These are phyloP conservation scores for Drosophila saltans DNA, from an alignment of 1,140 invertebrate genomes.

Conservation along the genomic window DNA sequence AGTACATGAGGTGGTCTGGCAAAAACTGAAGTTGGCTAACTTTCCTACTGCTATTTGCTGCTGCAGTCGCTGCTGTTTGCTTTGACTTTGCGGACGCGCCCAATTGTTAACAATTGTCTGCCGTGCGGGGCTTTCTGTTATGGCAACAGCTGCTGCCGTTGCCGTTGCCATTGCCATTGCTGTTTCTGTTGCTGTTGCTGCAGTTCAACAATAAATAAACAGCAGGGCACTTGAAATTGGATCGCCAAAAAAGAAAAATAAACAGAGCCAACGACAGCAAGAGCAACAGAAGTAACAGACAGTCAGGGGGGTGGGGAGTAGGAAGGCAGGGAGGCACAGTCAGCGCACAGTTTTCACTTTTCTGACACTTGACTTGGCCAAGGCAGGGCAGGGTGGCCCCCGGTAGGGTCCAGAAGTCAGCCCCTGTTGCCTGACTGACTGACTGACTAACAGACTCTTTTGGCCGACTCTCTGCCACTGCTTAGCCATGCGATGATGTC, in stretches of 20 bases:
- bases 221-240: constrained; percentile 76
- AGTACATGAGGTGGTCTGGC: constrained; percentile 32
- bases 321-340: constrained; percentile 42
- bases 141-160: constrained; percentile 73
- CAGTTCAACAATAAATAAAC: constrained; percentile 75
- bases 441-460: constrained; percentile 4
- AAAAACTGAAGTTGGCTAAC: constrained; percentile 34
- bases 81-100: constrained; percentile 42
- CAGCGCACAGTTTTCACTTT: constrained; percentile 75
- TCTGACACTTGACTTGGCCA: constrained; percentile 77
- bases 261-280: constrained; percentile 45
- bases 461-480: constrained; percentile 2
- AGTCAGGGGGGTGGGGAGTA: background rate
- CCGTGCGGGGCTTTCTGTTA: constrained; percentile 54
- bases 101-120: constrained; percentile 72
- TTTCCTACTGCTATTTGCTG: constrained; percentile 38
- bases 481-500: constrained; percentile 60
- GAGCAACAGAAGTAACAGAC: constrained; percentile 10
- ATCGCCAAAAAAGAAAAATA: constrained; percentile 79
- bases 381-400: constrained; percentile 25
- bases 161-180: constrained; percentile 15
- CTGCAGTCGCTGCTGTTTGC: constrained; percentile 28
- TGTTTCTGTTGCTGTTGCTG: constrained; percentile 26
- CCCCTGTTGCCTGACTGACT: background rate
- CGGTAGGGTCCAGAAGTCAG: constrained; percentile 55